These are phyloP conservation scores for Spheniscus mendiculus DNA, from an alignment of 2,113 vertebrate species.

Conservation along the genomic window DNA sequence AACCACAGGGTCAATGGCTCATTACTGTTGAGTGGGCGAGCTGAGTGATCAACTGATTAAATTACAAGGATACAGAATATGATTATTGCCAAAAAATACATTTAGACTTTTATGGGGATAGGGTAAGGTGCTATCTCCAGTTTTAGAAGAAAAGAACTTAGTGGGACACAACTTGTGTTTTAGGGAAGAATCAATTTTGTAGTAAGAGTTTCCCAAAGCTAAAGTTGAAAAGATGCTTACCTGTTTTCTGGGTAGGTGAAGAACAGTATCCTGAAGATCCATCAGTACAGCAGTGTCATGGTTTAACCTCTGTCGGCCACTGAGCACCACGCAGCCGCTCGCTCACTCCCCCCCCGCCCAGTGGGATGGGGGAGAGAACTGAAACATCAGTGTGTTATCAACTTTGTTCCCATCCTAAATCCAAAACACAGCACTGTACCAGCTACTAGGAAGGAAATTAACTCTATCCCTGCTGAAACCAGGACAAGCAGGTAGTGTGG, in stretches of 20 bases:
- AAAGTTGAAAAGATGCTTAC: not conserved
- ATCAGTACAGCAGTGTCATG: not conserved
- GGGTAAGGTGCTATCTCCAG: not conserved
- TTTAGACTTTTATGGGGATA: not conserved
- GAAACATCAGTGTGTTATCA: no score
- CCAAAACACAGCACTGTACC: no score
- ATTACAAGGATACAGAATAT: constrained; percentile 52
- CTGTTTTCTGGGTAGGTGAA: not conserved
- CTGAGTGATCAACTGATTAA: constrained; percentile 27
- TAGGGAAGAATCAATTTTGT: not conserved
- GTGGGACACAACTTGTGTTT: not conserved
- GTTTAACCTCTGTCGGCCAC: no score
- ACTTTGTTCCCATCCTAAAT: no score
- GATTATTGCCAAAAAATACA: constrained; percentile 10
- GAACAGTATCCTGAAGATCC: not conserved
- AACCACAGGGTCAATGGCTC: constrained; percentile 69
- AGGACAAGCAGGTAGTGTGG: not conserved
- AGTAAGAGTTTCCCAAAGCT: not conserved
- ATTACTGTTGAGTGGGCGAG: constrained; percentile 43
- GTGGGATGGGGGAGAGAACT: no score
- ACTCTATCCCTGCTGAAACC: no score
- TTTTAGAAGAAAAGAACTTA: not conserved
- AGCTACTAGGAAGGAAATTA: no score
- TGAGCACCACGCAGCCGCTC: no score
- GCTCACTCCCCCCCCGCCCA: no score